Evolutionary conservation across 2,797 vertebrate genomes (phyloP).

Genomic region (Ceryle rudis): DNA sequence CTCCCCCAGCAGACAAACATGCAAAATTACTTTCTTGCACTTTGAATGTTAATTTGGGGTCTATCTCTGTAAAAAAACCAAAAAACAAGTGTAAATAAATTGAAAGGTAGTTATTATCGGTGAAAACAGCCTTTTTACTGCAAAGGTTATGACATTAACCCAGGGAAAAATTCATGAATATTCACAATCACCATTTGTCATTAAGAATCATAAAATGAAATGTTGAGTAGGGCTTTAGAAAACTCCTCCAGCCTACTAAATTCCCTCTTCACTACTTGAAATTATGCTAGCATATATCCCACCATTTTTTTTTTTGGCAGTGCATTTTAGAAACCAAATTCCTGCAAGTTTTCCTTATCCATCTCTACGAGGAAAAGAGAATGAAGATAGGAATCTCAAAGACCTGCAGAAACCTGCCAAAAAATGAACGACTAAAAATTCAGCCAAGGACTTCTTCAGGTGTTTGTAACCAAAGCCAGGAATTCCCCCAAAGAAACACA

Average conservation of each 20-base stretch:
- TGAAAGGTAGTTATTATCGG: conserved; percentile 53
- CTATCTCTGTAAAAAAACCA: conserved; percentile 19
- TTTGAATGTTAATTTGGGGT: conserved; percentile 37
- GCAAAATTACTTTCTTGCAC: conserved; percentile 5
- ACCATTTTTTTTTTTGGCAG: background rate
- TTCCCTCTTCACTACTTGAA: conserved; percentile 29
- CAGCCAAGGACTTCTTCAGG: background rate
- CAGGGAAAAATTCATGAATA: conserved; percentile 72
- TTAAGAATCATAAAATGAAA: conserved; percentile 73
- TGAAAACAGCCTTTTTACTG: conserved; percentile 52
- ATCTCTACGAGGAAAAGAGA: background rate
- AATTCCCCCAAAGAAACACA: background rate
- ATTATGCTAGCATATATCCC: background rate
- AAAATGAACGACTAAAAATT: background rate
- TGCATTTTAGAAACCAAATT: background rate
- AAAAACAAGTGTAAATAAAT: conserved; percentile 33
- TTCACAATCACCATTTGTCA: conserved; percentile 72
- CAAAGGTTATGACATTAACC: conserved; percentile 69
- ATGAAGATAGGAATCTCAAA: background rate
- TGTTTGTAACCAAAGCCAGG: background rate
- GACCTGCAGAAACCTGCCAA: background rate
- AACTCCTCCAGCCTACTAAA: conserved; percentile 59
- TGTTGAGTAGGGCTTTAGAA: conserved; percentile 65
- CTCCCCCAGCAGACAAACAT: background rate
- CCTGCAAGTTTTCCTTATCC: background rate